phyloP scores from a whole-genome alignment of 2,113 vertebrate species.

The Willisornis vidua region DNA sequence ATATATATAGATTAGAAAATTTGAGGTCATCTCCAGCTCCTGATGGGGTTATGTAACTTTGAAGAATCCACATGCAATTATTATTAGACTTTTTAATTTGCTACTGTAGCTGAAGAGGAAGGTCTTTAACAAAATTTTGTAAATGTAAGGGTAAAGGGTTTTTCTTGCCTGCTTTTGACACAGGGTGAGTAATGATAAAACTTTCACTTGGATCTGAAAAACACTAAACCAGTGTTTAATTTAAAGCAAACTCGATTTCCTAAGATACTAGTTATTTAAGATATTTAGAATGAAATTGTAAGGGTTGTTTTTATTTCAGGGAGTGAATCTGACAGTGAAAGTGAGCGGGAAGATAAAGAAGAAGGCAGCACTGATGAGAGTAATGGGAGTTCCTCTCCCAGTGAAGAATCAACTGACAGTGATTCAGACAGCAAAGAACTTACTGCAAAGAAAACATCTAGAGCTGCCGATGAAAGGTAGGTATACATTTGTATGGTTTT shows the following conservation, averaged over 20 bases:
- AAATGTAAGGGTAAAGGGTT: neutral
- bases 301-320: conserved; percentile 45
- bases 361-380: conserved; percentile 65
- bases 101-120: neutral
- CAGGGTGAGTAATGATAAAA: neutral
- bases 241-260: neutral
- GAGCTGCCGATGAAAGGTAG: conserved; percentile 63
- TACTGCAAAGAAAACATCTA: conserved; percentile 57
- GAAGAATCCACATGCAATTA: neutral
- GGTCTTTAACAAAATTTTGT: neutral
- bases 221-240: neutral
- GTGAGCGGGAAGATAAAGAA: conserved; percentile 73
- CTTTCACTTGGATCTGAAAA: neutral
- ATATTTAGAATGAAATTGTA: neutral
- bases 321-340: conserved; percentile 78
- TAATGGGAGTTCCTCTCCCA: conserved; percentile 74
- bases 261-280: neutral
- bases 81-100: neutral
- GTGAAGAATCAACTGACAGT: conserved; percentile 75
- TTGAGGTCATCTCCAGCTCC: neutral
- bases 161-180: neutral
- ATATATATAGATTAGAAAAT: conserved; percentile 1
- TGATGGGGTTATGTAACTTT: neutral
- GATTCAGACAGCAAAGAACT: conserved; percentile 73
- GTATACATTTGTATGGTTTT: neutral